Conservation (phyloP, 2,113 vertebrate species). For the Saccopteryx bilineata region DNA sequence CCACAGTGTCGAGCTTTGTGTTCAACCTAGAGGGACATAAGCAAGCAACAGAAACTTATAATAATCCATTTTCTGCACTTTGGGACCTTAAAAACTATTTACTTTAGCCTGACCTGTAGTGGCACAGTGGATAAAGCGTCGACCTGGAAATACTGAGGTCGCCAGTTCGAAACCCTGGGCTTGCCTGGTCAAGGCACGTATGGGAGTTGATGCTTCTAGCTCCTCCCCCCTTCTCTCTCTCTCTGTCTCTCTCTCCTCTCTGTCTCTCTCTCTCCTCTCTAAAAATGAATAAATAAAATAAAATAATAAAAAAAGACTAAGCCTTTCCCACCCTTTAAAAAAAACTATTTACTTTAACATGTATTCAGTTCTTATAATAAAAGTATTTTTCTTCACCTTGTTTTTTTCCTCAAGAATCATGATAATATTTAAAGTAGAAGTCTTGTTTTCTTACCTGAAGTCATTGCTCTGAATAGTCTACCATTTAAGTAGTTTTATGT, state of each 20-base stretch:
- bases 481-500: not conserved
- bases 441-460: not conserved
- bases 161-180: too few relatives aligned
- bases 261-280: too few relatives aligned
- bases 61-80: not conserved
- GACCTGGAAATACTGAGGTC: too few relatives aligned
- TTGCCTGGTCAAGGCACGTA: too few relatives aligned
- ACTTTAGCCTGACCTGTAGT: not conserved
- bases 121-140: too few relatives aligned
- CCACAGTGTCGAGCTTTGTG: not conserved
- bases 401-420: not conserved
- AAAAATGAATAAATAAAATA: too few relatives aligned
- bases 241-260: too few relatives aligned
- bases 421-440: not conserved
- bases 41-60: not conserved
- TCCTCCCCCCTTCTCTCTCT: too few relatives aligned
- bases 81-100: not conserved
- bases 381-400: not conserved
- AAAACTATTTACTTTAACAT: conserved; percentile 17
- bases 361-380: not conserved
- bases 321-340: too few relatives aligned
- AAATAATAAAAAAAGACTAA: too few relatives aligned
- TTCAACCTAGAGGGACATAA: not conserved
- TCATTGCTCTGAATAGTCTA: not conserved
- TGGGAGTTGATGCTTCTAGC: too few relatives aligned